Base-by-base conservation (phyloP, 2,797 vertebrate genomes). In the Chiloscyllium punctatum region DNA sequence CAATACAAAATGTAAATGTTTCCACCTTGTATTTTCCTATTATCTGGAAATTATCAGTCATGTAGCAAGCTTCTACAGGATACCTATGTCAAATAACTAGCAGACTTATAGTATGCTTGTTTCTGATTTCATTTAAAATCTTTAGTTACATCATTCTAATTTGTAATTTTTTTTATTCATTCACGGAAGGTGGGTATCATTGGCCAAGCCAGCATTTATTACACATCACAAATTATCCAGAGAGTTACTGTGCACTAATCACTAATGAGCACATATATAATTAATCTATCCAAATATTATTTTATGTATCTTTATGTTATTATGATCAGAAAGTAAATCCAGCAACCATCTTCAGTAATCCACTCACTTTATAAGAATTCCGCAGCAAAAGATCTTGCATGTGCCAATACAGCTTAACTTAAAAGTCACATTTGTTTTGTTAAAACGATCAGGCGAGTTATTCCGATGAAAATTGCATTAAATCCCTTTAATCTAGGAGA, bases 241-340 rank as follows among this genome's bases (percentile, higher is more conserved):
- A 57, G 57, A 62, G 11, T 48, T 62, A 92, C 21, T 25, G 0
- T 21, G 2, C 66, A n/a, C n/a, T 42, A 69, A 42, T 92, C n/a
- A 92, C 69, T 25, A 68, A 92, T n/a, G 16, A 68, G 66, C n/a
- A 23, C 7, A n/a, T 7, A 11, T 62, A 42, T 42, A 9, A 0
- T 68, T 42, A n/a, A 25, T 48, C 82, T 84, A 7, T 42, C 57
- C 66, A 92, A 92, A 92, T 92, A 92, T 92, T 68, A 92, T 92
- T 92, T 92, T n/a, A 62, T 69, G 62, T 23, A 42, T 23, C 25
- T 66, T 92, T 21, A 27, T 92, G 11, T n/a, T 92, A 37, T 92
- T 92, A 62, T 37, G 90, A 92, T 42, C 25, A 92, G 90, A 25
- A 68, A 13, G 25, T 69, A 23, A 90, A 72, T n/a, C 33, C 51